Base-by-base conservation (phyloP, 2,888 invertebrate genomes). In the Colletes collaris region DNA sequence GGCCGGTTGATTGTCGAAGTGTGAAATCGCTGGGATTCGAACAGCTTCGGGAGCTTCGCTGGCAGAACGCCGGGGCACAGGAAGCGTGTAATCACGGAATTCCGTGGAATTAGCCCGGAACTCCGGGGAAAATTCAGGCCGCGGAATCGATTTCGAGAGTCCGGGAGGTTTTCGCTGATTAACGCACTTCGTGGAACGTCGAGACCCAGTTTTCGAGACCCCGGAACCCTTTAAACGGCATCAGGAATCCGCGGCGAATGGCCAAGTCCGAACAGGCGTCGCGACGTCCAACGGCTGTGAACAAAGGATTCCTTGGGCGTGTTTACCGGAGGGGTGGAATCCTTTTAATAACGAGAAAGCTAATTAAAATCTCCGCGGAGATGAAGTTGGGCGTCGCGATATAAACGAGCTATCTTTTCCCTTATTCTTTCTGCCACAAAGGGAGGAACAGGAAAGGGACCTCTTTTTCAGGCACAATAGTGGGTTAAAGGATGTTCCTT, bases 1-100 rank as follows among this genome's bases (percentile, higher is more conserved):
- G 72, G 56, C 62, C 58, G 53, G 74, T 58, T 67, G 71, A 50
- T 65, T 62, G 70, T n/a, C 77, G 55, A 76, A 77, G 83, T 85
- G 86, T 83, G 71, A 85, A 85, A 85, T 81, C 75, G 83, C 56
- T 7, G 83, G 75, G 81, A 79, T 79, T 83, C 76, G 77, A 85
- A 73, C 44, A 46, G 44, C 44, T 46, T 40, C 40, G 40, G 52
- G 58, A 58, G 13, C 50, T 44, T 7, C 37, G 63, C 50, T 40
- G 65, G 56, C 50, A 10, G 59, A n/a, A 44, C 19, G 27, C 46
- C 46, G 19, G 7, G 44, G 7, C 56, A 46, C 49, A 66, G 80
- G 66, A 66, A 71, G 63, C 78, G 68, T 80, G 71, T 79, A 85
- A 85, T 85, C 80, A 78, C 77, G 66, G 77, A 78, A 82, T 85